Evolutionary conservation across 1,140 invertebrate genomes (phyloP), one percentile per base, ranked within the genome.

Genomic region (Drosophila melanica): DNA sequence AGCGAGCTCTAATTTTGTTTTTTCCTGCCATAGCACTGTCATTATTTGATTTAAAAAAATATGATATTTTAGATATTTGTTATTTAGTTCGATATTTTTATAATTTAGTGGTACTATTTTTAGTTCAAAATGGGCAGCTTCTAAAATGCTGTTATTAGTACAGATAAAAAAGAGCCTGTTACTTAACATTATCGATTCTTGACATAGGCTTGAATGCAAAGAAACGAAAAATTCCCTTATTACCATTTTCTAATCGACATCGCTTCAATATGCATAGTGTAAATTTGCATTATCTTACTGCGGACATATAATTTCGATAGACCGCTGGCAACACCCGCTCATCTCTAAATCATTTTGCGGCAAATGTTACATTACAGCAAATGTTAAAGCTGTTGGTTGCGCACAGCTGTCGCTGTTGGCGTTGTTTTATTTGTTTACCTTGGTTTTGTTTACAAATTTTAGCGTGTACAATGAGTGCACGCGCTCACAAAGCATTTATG

Each of bases 401-500:
- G 12, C 10, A 23, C 51, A 54, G 51, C 51, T 54, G 51, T 54
- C 12, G 33, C 18, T 54, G 62, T 55, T 33, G 30, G 9, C 7
- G 23, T 39, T 59, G 45, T 54, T 73, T 47, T 12, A 39, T 53
- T 18, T 45, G 64, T 45, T 57, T 64, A 54, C 16, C 35, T 51
- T 51, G 8, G 33, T 10, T 51, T 51, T 51, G 50, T 51, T 51
- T 51, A 51, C 50, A n/a, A 16, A 35, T 47, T 62, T 27, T 62
- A 41, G 9, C 8, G n/a, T 7, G 12, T 4, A 45, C 44, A 39
- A 77, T 77, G 75, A 64, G 59, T 30, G 30, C 33, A n/a, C 75
- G 73, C 1, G 63, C 63, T n/a, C 54, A 78, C 12, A 78, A 63
- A 23, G 54, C 51, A 0, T 76, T 76, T 64, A 45, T 79, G 39